Evolutionary conservation across 2,113 vertebrate species (phyloP), one percentile per base, ranked within the genome.

Genomic region (Collichthys lucidus): DNA sequence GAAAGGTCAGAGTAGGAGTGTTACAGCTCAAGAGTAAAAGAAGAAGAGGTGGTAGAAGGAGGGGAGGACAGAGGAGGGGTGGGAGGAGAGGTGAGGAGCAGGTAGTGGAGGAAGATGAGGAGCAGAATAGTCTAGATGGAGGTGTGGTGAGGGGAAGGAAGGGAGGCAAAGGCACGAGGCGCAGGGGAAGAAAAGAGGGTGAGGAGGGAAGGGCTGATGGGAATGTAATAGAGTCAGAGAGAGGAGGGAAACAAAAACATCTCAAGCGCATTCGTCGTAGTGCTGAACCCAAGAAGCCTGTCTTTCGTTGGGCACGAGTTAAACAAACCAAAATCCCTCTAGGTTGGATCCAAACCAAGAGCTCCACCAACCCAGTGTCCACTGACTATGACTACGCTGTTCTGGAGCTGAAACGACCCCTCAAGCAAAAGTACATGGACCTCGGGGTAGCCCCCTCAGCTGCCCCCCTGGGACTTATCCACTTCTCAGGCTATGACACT

Each of bases 401-500:
- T 10, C 92, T 99, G 83, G 97, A 98, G 92, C 94, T 99, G 71
- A 98, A 95, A 76, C 95, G 96, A 0, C 90, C 95, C 0, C 94
- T 96, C 82, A 96, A 91, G 63, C 95, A 95, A 86, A 96, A 95
- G 83, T 88, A 93, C 87, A 98, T 99, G 98, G 96, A 96, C 11
- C 90, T 99, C 0, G 98, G 97, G 0, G 88, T 98, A 64, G 96
- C 96, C 2, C 97, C 97, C 0, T 20, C 92, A 0, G 49, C 94
- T 22, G 83, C 85, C 16, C 94, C 93, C 53, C 87, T 96, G 0
- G 93, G 94, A 5, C 95, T 95, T 86, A 96, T 99, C 91, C 98
- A 99, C 91, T 99, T 99, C 92, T 98, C 98, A 0, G 96, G 97
- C 29, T 99, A 97, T 8, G 98, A 99, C 26, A 61, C 96, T 9